Percentiles rank a stretch among this genome's conserved stretches.
Evolutionary conservation across 2,888 invertebrate genomes (phyloP).

Genomic region (Pollenia labialis): DNA sequence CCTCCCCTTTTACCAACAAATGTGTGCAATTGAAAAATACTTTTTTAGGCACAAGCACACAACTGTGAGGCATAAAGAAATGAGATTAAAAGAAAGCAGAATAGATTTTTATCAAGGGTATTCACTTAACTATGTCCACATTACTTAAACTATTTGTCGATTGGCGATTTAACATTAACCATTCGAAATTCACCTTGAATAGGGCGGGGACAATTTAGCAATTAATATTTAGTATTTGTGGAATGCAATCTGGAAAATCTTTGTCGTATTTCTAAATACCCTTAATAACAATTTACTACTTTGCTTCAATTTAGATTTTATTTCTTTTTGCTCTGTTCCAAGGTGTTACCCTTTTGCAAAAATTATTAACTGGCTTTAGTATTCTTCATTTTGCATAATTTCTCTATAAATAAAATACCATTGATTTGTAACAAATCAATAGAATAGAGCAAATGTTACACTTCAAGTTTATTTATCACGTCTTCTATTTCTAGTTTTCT

Average conservation of each 20-base stretch:
- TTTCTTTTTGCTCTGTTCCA: neutral
- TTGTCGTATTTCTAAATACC: neutral
- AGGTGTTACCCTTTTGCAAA: slow-evolving; percentile 8
- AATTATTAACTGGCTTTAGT: slow-evolving; percentile 7
- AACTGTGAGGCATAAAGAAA: slow-evolving; percentile 2
- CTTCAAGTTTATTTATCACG: slow-evolving; percentile 19
- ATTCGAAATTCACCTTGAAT: too few relatives aligned
- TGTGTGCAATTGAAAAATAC: slow-evolving; percentile 53
- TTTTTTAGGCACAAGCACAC: slow-evolving; percentile 1
- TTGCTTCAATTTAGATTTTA: neutral
- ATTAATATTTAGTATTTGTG: too few relatives aligned
- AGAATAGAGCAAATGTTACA: slow-evolving; percentile 10
- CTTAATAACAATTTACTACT: neutral
- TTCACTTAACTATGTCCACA: neutral
- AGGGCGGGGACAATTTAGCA: too few relatives aligned
- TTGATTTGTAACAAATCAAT: slow-evolving; percentile 60
- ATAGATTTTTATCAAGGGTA: neutral
- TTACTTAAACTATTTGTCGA: too few relatives aligned
- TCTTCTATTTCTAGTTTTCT: neutral
- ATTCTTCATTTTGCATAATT: slow-evolving; percentile 52
- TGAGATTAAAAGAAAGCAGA: neutral
- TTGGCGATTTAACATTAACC: too few relatives aligned
- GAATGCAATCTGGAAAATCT: too few relatives aligned
- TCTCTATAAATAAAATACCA: slow-evolving; percentile 58
- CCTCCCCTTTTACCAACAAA: slow-evolving; percentile 21